phyloP scores from a whole-genome alignment of 1,140 invertebrate species.

The Conus ventricosus region DNA sequence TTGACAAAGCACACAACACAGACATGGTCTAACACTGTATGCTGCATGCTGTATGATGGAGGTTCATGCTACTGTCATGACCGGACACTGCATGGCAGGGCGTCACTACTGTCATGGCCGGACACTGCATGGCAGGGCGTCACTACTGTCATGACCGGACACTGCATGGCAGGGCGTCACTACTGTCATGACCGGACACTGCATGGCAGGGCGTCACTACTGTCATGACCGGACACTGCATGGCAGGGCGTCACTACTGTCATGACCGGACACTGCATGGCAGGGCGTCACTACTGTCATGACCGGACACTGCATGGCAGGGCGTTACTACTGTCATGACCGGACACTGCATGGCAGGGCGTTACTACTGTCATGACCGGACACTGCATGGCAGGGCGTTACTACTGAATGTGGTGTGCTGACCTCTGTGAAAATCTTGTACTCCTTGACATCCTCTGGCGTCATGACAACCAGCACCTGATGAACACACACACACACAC shows the following conservation, averaged over 20 bases:
- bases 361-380: too few species aligned
- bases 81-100: neutral
- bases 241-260: neutral
- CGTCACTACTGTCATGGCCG: neutral
- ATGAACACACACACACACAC: neutral
- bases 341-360: neutral
- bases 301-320: neutral
- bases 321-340: neutral
- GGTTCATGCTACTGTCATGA: too few species aligned
- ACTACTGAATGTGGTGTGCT: neutral
- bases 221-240: neutral
- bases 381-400: neutral
- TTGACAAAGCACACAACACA: too few species aligned
- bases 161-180: neutral
- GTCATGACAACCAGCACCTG: conserved; percentile 32
- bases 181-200: neutral
- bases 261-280: neutral
- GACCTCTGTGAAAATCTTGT: conserved; percentile 31
- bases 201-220: neutral
- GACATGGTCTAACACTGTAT: too few species aligned
- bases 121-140: neutral
- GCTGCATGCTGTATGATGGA: too few species aligned
- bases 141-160: neutral
- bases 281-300: neutral
- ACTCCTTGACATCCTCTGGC: conserved; percentile 16